Conservation (phyloP, 2,888 invertebrate species). For the Temnothorax unifasciatus region DNA sequence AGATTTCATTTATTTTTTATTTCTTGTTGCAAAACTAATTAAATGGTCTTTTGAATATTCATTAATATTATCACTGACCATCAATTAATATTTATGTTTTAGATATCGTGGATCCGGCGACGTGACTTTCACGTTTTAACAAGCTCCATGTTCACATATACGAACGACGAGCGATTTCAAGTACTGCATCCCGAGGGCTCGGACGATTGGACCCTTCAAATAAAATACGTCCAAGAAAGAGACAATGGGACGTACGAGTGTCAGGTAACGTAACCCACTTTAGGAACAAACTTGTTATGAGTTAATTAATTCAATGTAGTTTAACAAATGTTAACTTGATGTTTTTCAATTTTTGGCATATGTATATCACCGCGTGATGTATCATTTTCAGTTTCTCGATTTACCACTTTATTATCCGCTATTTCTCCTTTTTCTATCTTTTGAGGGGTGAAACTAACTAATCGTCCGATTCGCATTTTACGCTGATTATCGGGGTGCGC, state of each 20-base stretch:
- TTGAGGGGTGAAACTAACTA: neutral
- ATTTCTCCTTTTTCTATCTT: neutral
- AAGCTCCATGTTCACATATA: conserved; percentile 95
- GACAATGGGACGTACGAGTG: conserved; percentile 98
- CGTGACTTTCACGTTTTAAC: conserved; percentile 98
- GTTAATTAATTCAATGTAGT: conserved; percentile 37
- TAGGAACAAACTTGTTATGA: neutral
- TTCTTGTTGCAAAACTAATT: neutral
- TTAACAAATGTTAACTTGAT: no score
- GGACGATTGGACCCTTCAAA: conserved; percentile 97
- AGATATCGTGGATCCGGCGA: conserved; percentile 97
- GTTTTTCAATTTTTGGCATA: neutral
- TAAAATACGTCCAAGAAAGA: conserved; percentile 96
- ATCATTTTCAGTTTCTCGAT: neutral
- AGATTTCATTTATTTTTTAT: neutral
- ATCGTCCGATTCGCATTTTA: neutral
- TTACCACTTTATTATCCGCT: neutral
- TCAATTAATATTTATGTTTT: conserved; percentile 78
- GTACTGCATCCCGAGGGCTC: conserved; percentile 94
- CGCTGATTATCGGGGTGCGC: neutral
- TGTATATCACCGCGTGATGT: neutral
- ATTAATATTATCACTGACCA: neutral
- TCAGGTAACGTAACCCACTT: conserved; percentile 89
- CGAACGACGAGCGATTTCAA: conserved; percentile 95
- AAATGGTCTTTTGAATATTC: neutral